Evolutionary conservation across 1,140 invertebrate genomes (phyloP), one percentile per base, ranked within the genome.

Genomic region (Danaus plexippus): DNA sequence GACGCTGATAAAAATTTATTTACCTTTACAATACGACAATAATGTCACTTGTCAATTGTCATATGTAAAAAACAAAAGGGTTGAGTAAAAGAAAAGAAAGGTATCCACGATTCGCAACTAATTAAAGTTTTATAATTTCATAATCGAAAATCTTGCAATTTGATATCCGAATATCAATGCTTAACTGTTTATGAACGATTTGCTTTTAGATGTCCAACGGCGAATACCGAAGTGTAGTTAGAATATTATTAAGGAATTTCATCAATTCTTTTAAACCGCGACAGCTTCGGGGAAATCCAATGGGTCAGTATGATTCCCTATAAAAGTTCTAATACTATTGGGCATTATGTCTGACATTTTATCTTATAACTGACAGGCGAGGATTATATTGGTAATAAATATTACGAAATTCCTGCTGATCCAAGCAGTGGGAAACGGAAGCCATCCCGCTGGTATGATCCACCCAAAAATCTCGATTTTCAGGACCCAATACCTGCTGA

Each of bases 321-420:
- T 22, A 46, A 42, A 10, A 2, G 11, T 52, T 52, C 9, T 15
- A 52, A 44, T 32, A 11, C 11, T n/a, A 32, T 46, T 40, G n/a
- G 47, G 22, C 22, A 32, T 6, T 41, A 11, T 45, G 11, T 9
- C 13, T 12, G 11, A 11, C 11, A 40, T 45, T 41, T 15, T 15
- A n/a, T 43, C 12, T 59, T 52, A 18, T 66, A 51, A 43, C 53
- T 43, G 1, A 50, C 84, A 69, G 94, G 93, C 11, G 89, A 90
- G 73, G 95, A 96, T 86, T 90, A 92, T 66, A 90, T 92, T 71
- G 94, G 94, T 1, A 96, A 94, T 70, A 91, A 91, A 71, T 96
- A 95, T 79, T 96, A 88, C 76, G 94, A 96, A 87, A 92, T 93
- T 54, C 89, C 90, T 11, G 80, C 90, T 46, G 85, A 91, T 77